Percentiles rank a stretch among this genome's conserved stretches.
Conservation (phyloP, 1,140 invertebrate genomes). For the Formica selysi region DNA sequence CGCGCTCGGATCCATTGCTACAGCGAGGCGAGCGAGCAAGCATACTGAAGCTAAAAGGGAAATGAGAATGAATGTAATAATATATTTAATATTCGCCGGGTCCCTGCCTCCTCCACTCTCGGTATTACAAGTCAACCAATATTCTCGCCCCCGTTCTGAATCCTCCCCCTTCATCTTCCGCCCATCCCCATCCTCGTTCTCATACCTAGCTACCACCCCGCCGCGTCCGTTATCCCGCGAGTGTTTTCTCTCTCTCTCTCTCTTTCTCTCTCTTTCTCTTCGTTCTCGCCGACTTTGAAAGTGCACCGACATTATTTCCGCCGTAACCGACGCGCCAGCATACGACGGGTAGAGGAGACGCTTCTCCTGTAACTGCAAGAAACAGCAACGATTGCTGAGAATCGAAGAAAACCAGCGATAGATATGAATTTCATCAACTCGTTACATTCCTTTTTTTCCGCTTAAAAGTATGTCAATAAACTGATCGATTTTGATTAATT, state of each 20-base stretch:
- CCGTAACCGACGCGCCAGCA: conserved; percentile 74
- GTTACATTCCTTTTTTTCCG: not conserved
- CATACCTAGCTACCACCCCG: conserved; percentile 44
- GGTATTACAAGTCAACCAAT: conserved; percentile 86
- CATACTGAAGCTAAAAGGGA: conserved; percentile 80
- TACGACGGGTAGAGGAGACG: conserved; percentile 6
- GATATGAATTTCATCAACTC: conserved; percentile 45
- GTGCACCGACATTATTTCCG: conserved; percentile 83
- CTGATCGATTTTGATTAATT: conserved; percentile 31
- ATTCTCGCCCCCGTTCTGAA: conserved; percentile 83
- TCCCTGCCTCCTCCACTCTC: conserved; percentile 82
- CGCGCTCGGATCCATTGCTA: conserved; percentile 65
- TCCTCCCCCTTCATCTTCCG: conserved; percentile 60
- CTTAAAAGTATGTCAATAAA: conserved; percentile 1
- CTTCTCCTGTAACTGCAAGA: conserved; percentile 44
- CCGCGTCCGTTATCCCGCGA: conserved; percentile 55
- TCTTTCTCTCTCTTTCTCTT: conserved; percentile 2
- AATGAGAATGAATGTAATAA: conserved; percentile 87
- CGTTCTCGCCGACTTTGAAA: conserved; percentile 70
- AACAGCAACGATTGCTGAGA: conserved; percentile 52
- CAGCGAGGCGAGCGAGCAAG: conserved; percentile 66
- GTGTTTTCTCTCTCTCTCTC: conserved; percentile 51
- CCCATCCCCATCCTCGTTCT: conserved; percentile 53
- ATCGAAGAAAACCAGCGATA: conserved; percentile 22
- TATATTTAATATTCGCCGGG: conserved; percentile 86